Conservation (phyloP, 1,140 invertebrate genomes). For the Formica exsecta region DNA sequence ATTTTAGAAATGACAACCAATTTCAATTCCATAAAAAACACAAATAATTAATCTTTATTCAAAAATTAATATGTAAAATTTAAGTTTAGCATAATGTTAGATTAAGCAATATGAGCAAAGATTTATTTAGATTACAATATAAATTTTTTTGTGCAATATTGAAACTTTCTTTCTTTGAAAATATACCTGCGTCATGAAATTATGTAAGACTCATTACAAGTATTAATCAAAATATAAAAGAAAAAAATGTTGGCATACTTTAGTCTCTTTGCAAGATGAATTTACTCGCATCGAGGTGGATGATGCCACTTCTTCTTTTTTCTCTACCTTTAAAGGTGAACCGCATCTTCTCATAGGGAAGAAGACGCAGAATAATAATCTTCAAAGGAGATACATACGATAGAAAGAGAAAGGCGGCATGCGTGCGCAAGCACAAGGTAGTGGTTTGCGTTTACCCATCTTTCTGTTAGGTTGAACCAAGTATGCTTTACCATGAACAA, state of each 20-base stretch:
- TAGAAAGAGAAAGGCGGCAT: background rate
- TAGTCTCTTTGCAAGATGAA: background rate
- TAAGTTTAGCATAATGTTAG: no score
- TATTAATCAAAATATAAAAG: background rate
- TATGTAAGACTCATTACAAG: background rate
- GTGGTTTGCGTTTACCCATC: constrained; percentile 51
- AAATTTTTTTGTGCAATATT: background rate
- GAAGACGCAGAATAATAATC: constrained; percentile 11
- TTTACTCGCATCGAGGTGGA: constrained; percentile 18
- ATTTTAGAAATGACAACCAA: background rate
- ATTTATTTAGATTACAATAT: no score
- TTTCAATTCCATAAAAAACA: background rate
- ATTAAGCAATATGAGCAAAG: no score
- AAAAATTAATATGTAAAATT: background rate
- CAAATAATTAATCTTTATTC: background rate
- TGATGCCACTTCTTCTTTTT: constrained; percentile 46
- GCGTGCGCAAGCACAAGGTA: background rate
- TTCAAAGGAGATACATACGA: constrained; percentile 55
- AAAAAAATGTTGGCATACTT: constrained; percentile 42
- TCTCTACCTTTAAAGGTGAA: constrained; percentile 57
- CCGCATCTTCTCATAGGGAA: background rate
- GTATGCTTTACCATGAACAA: background rate
- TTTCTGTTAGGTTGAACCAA: background rate
- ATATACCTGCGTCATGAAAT: background rate
- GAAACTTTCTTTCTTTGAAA: background rate